phyloP scores from a whole-genome alignment of 23 tunicate genomes.

The Phallusia fumigata region DNA sequence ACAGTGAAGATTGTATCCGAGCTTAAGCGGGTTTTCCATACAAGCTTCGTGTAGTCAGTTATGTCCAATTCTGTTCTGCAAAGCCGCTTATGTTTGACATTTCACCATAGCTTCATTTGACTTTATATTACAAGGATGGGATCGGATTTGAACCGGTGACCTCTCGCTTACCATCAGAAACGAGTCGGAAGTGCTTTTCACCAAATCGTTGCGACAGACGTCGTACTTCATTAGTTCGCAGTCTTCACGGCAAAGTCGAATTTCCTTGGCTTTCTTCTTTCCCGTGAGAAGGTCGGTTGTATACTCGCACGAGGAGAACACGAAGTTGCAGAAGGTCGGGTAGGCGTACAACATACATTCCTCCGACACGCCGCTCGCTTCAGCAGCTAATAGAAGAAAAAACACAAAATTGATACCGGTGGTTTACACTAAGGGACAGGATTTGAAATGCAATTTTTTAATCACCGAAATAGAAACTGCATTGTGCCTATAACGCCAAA shows the following conservation, averaged over 20 bases:
- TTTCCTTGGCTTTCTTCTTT: conserved; percentile 41
- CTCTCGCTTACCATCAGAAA: conserved; percentile 36
- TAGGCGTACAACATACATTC: conserved; percentile 62
- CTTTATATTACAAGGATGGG: not conserved
- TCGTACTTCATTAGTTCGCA: conserved; percentile 85
- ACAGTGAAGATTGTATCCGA: no score
- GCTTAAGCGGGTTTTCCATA: no score
- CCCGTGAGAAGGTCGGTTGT: conserved; percentile 7
- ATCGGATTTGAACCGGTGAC: not conserved
- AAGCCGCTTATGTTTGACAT: no score
- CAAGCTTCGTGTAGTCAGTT: no score
- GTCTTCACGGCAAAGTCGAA: conserved; percentile 77
- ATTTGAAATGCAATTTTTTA: no score
- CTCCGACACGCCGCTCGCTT: conserved; percentile 48
- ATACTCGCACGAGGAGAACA: conserved; percentile 63
- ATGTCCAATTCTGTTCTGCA: no score
- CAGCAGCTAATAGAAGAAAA: not conserved
- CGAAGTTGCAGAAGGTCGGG: conserved; percentile 86
- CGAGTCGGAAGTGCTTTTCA: conserved; percentile 12
- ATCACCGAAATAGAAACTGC: no score
- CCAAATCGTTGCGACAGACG: conserved; percentile 58
- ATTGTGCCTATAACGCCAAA: no score
- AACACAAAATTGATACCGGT: no score
- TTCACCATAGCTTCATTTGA: no score
- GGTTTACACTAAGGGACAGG: no score